phyloP scores from a whole-genome alignment of 2,797 vertebrate species.

The Pseudomugil gertrudae region DNA sequence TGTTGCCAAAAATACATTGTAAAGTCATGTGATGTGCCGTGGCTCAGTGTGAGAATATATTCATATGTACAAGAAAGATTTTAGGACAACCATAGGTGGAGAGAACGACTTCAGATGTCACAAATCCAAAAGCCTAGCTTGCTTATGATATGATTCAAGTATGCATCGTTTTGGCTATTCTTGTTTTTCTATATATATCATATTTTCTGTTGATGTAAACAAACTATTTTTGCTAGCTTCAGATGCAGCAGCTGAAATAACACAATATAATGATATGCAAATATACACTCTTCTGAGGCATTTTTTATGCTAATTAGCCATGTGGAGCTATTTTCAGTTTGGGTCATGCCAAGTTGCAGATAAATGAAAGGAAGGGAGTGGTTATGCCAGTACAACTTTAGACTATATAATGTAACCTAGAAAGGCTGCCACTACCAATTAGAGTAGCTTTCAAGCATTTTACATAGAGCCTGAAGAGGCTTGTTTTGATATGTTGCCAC shows the following conservation, averaged over 20 bases:
- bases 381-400: background rate
- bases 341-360: background rate
- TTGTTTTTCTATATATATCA: background rate
- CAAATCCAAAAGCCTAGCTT: background rate
- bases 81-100: background rate
- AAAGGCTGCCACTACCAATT: slow-evolving; percentile 29
- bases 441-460: slow-evolving; percentile 26
- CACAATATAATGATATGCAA: background rate
- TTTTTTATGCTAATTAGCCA: slow-evolving; percentile 1
- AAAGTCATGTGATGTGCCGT: background rate
- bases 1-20: background rate
- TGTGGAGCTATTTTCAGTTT: background rate
- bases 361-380: background rate
- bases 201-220: background rate
- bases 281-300: background rate
- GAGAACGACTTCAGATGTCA: background rate
- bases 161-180: background rate
- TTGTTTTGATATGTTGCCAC: slow-evolving; percentile 20
- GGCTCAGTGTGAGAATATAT: too few species aligned
- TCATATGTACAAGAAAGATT: background rate
- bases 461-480: background rate
- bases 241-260: background rate
- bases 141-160: background rate
- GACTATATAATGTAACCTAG: slow-evolving; percentile 16
- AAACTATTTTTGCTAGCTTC: background rate